Conservation (phyloP, 2,888 invertebrate genomes). For the Xestia xanthographa region DNA sequence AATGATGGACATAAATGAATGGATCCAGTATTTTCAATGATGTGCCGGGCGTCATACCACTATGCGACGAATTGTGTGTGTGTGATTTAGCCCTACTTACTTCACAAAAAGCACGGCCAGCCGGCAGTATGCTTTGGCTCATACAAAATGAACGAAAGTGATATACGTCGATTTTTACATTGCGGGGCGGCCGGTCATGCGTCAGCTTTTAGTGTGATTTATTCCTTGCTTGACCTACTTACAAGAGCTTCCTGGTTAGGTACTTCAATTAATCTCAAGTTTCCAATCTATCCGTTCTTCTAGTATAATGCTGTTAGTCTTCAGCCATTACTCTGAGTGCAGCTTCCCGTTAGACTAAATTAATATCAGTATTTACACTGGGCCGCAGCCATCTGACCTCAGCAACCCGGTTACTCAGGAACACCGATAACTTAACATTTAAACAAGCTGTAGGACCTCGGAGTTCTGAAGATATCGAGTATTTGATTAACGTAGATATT, state of each 20-base stretch:
- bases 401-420: not conserved
- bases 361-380: conserved; percentile 29
- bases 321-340: conserved; percentile 32
- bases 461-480: conserved; percentile 7
- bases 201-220: not conserved
- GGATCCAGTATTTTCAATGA: not conserved
- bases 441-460: not conserved
- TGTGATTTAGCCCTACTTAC: not conserved
- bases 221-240: not conserved
- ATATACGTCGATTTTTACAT: not conserved
- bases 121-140: not conserved
- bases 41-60: not conserved
- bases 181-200: not conserved
- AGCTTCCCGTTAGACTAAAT: conserved; percentile 28
- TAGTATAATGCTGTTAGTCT: conserved; percentile 18
- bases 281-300: conserved; percentile 4
- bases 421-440: conserved; percentile 13
- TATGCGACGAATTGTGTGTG: not conserved
- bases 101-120: not conserved
- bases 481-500: conserved; percentile 2
- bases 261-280: conserved; percentile 25
- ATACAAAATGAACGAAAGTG: not conserved
- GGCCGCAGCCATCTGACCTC: conserved; percentile 22
- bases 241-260: not conserved
- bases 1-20: not conserved